Evolutionary conservation across 1,140 invertebrate genomes (phyloP).

Genomic region (Oedothorax gibbosus): DNA sequence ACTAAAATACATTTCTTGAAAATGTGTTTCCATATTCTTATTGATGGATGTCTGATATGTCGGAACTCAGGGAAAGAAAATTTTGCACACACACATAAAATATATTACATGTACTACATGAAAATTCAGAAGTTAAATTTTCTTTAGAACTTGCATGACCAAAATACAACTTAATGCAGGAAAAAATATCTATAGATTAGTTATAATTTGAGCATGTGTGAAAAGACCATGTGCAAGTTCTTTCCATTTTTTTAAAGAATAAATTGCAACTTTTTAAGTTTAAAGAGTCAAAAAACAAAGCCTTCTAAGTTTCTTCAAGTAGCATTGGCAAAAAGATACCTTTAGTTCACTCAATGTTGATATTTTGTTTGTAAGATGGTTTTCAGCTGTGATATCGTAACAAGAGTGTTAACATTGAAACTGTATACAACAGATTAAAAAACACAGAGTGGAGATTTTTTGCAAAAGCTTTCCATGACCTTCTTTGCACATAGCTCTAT

Average conservation of each 20-base stretch:
- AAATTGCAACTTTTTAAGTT: too few species aligned
- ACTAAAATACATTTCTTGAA: too few species aligned
- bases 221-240: constrained; percentile 52
- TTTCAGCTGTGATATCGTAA: constrained; percentile 52
- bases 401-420: constrained; percentile 29
- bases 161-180: constrained; percentile 31
- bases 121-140: constrained; percentile 14
- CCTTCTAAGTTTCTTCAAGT: too few species aligned
- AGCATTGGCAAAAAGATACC: too few species aligned
- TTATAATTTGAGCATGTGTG: constrained; percentile 40
- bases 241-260: constrained; percentile 1
- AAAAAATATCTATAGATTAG: constrained; percentile 5
- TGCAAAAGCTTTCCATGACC: constrained; percentile 36
- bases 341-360: not conserved
- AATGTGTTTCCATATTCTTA: constrained; percentile 20
- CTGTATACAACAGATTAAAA: constrained; percentile 20
- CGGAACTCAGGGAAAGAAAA: constrained; percentile 57
- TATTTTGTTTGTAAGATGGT: constrained; percentile 36
- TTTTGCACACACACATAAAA: constrained; percentile 44
- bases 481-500: constrained; percentile 52
- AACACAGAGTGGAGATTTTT: constrained; percentile 33
- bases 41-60: not conserved
- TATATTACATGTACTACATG: constrained; percentile 19
- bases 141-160: constrained; percentile 46
- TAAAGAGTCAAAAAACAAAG: too few species aligned